phyloP scores from a whole-genome alignment of 2,797 vertebrate genomes.

The Xenops minutus region DNA sequence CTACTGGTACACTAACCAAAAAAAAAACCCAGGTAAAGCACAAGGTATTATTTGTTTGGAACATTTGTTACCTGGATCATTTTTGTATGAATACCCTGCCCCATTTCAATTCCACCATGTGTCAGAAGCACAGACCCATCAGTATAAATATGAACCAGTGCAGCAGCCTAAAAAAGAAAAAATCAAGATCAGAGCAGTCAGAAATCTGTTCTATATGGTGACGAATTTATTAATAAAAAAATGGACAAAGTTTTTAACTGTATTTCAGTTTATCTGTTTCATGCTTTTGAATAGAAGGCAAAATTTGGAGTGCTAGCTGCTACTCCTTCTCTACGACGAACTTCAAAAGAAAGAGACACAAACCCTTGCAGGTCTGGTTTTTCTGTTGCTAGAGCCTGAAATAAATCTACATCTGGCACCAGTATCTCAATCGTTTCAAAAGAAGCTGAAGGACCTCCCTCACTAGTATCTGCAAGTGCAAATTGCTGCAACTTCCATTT shows the following conservation, averaged over 20 bases:
- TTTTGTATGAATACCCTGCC: slow-evolving; percentile 80
- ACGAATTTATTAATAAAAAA: not conserved
- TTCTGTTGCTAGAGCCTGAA: not conserved
- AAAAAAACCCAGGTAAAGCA: not conserved
- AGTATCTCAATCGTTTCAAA: not conserved
- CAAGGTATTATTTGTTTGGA: not conserved
- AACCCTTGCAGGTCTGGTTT: not conserved
- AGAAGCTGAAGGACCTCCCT: not conserved
- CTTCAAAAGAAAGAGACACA: not conserved
- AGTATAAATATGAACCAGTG: slow-evolving; percentile 77
- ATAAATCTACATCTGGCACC: not conserved
- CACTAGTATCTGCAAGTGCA: not conserved
- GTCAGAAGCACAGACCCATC: slow-evolving; percentile 78
- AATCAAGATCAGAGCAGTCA: not conserved
- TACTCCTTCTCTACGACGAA: not conserved
- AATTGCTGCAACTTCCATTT: not conserved
- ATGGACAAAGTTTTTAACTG: not conserved
- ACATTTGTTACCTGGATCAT: slow-evolving; percentile 74
- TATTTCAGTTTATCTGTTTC: not conserved
- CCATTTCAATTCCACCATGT: slow-evolving; percentile 78
- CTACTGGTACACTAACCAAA: not conserved
- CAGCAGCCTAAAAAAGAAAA: slow-evolving; percentile 67
- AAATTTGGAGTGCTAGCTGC: not conserved
- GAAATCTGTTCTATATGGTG: not conserved
- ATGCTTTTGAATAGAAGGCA: not conserved